Conservation (phyloP, 2,888 invertebrate genomes). For the Scrobipalpa atriplicella region DNA sequence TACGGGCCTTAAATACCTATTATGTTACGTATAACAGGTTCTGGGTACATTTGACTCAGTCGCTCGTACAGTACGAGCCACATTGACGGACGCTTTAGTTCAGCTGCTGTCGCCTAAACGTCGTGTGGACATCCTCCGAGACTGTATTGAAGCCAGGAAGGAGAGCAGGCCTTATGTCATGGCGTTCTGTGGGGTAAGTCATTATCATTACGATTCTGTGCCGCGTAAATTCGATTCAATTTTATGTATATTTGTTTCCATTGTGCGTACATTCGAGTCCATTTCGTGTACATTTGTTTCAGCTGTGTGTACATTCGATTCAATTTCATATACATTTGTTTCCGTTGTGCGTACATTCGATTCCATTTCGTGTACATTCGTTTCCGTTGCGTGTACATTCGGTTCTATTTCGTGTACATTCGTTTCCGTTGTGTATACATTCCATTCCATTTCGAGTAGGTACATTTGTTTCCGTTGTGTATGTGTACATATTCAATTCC, state of each 20-base stretch:
- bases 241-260: background rate
- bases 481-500: too few species aligned
- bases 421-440: background rate
- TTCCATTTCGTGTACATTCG: too few species aligned
- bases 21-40: slow-evolving; percentile 65
- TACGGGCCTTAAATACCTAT: too few species aligned
- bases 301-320: too few species aligned
- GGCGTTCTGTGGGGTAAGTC: slow-evolving; percentile 95
- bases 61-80: slow-evolving; percentile 92
- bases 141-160: slow-evolving; percentile 95
- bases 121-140: slow-evolving; percentile 97
- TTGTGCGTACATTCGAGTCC: too few species aligned
- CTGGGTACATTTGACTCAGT: slow-evolving; percentile 98
- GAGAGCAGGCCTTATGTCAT: slow-evolving; percentile 95
- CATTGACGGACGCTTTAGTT: slow-evolving; percentile 95
- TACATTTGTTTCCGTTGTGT: too few species aligned
- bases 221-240: background rate
- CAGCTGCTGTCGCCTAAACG: slow-evolving; percentile 97
- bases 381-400: too few species aligned
- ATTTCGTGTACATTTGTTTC: too few species aligned
- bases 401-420: too few species aligned
- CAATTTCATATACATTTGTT: background rate
- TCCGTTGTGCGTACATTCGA: too few species aligned
- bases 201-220: too few species aligned
- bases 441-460: too few species aligned